Evolutionary conservation across 2,113 vertebrate species (phyloP).

Genomic region (Oryzias melastigma): DNA sequence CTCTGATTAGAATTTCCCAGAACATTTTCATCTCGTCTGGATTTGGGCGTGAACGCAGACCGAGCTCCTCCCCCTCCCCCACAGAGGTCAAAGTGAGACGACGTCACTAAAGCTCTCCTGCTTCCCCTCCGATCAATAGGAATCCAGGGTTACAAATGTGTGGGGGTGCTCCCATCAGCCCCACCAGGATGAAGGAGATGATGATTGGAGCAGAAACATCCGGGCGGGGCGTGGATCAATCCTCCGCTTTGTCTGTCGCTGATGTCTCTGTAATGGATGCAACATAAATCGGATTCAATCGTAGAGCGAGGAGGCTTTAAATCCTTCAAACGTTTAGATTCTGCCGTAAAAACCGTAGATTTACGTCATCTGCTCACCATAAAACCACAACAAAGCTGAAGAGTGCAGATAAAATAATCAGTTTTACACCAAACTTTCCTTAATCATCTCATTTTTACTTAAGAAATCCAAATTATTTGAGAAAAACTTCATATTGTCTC

Average conservation of each 20-base stretch:
- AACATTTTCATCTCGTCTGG: conserved; percentile 58
- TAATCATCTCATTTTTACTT: no score
- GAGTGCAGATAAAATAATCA: no score
- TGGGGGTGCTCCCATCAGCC: conserved; percentile 20
- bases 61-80: conserved; percentile 8
- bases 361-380: no score
- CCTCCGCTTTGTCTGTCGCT: conserved; percentile 4
- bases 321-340: no score
- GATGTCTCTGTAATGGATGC: neutral
- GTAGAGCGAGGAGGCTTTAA: no score
- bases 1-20: conserved; percentile 65
- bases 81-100: conserved; percentile 39
- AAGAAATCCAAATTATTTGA: no score
- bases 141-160: conserved; percentile 24
- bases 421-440: no score
- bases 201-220: conserved; percentile 37
- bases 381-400: no score
- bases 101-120: conserved; percentile 52
- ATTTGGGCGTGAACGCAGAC: conserved; percentile 26
- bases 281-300: neutral
- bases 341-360: no score
- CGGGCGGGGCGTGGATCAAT: conserved; percentile 7
- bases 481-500: no score
- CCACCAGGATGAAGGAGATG: conserved; percentile 47
- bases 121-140: conserved; percentile 63